phyloP scores from a whole-genome alignment of 1,140 invertebrate genomes.

The Scaptomyza montana region DNA sequence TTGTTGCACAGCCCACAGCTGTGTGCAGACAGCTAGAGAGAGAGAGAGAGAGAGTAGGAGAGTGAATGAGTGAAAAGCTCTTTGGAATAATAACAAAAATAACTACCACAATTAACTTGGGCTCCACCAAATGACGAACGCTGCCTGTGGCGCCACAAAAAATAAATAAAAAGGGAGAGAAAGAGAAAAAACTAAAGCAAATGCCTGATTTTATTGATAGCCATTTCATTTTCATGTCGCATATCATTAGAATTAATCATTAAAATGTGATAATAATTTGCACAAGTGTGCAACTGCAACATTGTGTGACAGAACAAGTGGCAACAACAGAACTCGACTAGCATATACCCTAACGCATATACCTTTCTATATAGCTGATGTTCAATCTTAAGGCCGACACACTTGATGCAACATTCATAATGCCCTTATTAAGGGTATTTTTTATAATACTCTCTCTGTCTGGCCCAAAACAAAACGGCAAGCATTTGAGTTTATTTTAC shows the following conservation, averaged over 20 bases:
- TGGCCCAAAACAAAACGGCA: slow-evolving; percentile 50
- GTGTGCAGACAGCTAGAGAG: not conserved
- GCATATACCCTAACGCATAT: too few relatives aligned
- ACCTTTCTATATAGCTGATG: too few relatives aligned
- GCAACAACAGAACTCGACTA: not conserved
- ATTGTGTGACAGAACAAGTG: slow-evolving; percentile 49
- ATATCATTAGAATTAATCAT: slow-evolving; percentile 84
- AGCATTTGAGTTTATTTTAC: slow-evolving; percentile 66
- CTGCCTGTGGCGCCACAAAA: slow-evolving; percentile 56
- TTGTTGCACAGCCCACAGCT: slow-evolving; percentile 45
- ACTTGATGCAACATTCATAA: too few relatives aligned
- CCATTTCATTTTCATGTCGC: slow-evolving; percentile 75
- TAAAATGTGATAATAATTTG: slow-evolving; percentile 83
- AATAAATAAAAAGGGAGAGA: slow-evolving; percentile 1
- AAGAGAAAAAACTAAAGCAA: slow-evolving; percentile 22
- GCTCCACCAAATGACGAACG: slow-evolving; percentile 51
- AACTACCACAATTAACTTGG: slow-evolving; percentile 80
- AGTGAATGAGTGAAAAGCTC: slow-evolving; percentile 42
- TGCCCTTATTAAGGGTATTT: not conserved
- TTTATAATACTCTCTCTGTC: too few relatives aligned
- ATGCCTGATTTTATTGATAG: slow-evolving; percentile 59
- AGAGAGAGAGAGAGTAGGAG: too few relatives aligned
- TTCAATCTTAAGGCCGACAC: too few relatives aligned
- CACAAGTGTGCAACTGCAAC: slow-evolving; percentile 77
- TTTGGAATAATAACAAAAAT: slow-evolving; percentile 68